Conservation (phyloP, 2,113 vertebrate species). For the Entosphenus tridentatus region DNA sequence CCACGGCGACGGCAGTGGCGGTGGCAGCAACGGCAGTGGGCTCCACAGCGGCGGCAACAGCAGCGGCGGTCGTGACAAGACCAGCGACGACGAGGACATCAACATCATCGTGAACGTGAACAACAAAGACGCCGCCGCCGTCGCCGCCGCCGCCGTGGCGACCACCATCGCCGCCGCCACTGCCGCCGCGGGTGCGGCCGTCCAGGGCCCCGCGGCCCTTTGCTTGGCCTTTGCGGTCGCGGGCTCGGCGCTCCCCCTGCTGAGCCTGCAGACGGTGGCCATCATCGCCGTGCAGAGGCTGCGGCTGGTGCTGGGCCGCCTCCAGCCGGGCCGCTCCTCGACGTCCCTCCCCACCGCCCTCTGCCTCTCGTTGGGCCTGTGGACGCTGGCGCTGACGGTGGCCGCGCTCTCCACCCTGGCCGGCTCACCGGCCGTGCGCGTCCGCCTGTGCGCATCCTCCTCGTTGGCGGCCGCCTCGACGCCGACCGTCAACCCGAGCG, state of each 20-base stretch:
- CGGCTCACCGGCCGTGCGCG: constrained; percentile 7
- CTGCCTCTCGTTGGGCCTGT: constrained; percentile 49
- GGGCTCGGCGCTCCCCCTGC: constrained; percentile 69
- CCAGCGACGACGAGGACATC: too few relatives aligned
- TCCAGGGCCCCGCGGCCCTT: constrained; percentile 40
- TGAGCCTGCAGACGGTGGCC: constrained; percentile 81
- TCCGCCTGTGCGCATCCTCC: not conserved
- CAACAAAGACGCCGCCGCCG: too few relatives aligned
- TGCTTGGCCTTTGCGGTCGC: constrained; percentile 82
- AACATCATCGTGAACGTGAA: too few relatives aligned
- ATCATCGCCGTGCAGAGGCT: constrained; percentile 75
- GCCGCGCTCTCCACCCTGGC: constrained; percentile 48
- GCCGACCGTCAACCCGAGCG: too few relatives aligned
- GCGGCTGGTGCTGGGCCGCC: constrained; percentile 56
- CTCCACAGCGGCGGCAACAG: too few relatives aligned
- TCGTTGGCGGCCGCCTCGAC: too few relatives aligned
- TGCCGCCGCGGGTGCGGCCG: constrained; percentile 19
- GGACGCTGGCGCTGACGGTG: constrained; percentile 70
- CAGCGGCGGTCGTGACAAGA: too few relatives aligned
- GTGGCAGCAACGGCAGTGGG: too few relatives aligned
- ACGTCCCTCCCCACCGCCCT: constrained; percentile 57
- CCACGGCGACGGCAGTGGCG: too few relatives aligned
- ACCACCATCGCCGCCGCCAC: not conserved
- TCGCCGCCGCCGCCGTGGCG: not conserved
- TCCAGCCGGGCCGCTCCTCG: too few relatives aligned